Base-by-base conservation (phyloP, 2,888 invertebrate genomes). In the Gortyna flavago region DNA sequence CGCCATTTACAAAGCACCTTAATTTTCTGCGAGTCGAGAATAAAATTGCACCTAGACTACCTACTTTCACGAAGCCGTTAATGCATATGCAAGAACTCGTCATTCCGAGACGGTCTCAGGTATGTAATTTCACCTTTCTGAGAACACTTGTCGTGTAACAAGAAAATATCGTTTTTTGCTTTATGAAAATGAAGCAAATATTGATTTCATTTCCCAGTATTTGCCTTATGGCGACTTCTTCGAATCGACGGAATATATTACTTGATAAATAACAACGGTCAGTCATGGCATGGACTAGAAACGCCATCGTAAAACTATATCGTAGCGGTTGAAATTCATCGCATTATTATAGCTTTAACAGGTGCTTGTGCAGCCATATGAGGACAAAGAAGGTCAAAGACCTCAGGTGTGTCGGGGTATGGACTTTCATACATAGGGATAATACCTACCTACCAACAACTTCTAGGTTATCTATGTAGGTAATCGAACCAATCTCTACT, bases 91-190 rank as follows among this genome's bases (percentile, higher is more conserved):
- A 79, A 75, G 73, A 80, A 61, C 54, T 64, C 80, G 32, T 66
- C 54, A 68, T 13, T 72, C 67, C 35, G 64, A 73, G 59, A 79
- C 65, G 44, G 72, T 66, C 79, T 35, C 71, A 18, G 51, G 72
- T 57, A 77, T 74, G 71, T 72, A 76, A 80, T 77, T 80, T 84
- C 83, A 84, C 73, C 64, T 84, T 76, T 66, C 80, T 72, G 41
- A 13, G 67, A 57, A 64, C 25, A 62, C 65, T 66, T 65, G 65
- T 61, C 61, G 32, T n/a, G 48, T 57, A 66, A 38, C 16, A 48
- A 65, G 57, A 66, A 78, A 78, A 51, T 51, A 61, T 38, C 0
- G 32, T 54, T 57, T 67, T 79, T 16, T 44, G 29, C 35, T 38
- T 57, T 13, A 67, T 16, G 13, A 70, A 69, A 51, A 72, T 69